These are phyloP conservation scores for Pteruthius melanotis DNA, from an alignment of 2,113 vertebrate genomes.

Conservation along the genomic window DNA sequence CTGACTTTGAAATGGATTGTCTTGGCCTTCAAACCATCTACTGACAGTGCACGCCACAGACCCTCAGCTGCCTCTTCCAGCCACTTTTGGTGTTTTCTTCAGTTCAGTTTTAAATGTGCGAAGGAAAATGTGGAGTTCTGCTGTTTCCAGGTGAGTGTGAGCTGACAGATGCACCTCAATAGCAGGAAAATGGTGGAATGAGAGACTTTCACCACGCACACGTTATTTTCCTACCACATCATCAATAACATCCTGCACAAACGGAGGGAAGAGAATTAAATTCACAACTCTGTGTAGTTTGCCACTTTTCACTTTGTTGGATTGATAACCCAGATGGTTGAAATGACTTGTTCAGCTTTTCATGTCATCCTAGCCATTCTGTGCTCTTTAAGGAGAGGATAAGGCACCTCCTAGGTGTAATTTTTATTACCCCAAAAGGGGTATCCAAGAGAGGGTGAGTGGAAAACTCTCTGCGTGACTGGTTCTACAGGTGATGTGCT, in stretches of 20 bases:
- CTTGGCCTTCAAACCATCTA: not conserved
- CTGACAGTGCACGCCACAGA: accelerated
- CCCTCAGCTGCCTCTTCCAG: not conserved
- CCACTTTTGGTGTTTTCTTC: not conserved
- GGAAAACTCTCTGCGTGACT: not conserved
- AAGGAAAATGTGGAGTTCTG: not conserved
- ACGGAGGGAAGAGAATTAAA: not conserved
- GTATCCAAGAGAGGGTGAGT: not conserved
- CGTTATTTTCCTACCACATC: not conserved
- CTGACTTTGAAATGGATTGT: not conserved
- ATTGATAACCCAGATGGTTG: not conserved
- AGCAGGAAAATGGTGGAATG: not conserved
- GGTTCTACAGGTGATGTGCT: not conserved
- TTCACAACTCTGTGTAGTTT: not conserved
- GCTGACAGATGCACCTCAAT: not conserved
- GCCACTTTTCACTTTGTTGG: not conserved
- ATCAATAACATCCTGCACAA: not conserved
- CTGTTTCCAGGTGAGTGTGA: not conserved
- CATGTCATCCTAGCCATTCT: not conserved
- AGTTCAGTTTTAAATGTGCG: not conserved
- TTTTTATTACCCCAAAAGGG: not conserved
- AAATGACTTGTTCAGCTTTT: not conserved
- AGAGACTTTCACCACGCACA: accelerated
- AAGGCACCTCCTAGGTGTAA: not conserved
- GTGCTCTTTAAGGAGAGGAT: not conserved